Conservation (phyloP, 2,888 invertebrate species). For the Rosalia funebris region DNA sequence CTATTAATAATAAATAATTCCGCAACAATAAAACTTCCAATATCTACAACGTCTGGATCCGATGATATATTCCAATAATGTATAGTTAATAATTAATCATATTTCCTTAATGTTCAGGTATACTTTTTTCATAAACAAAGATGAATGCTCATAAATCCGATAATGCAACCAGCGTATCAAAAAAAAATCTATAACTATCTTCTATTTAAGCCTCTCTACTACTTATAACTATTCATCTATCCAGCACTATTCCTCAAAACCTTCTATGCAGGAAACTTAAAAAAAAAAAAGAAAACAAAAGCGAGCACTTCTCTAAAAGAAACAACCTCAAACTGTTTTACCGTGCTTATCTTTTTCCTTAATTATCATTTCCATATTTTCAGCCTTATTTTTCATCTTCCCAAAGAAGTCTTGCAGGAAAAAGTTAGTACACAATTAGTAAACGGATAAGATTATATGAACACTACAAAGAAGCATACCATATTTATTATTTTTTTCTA, state of each 20-base stretch:
- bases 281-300: conserved; percentile 29
- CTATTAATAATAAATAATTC: too few relatives aligned
- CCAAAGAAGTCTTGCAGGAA: conserved; percentile 85
- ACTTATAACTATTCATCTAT: neutral
- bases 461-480: neutral
- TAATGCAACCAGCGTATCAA: too few relatives aligned
- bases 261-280: too few relatives aligned
- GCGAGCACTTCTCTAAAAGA: conserved; percentile 17
- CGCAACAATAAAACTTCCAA: too few relatives aligned
- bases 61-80: too few relatives aligned
- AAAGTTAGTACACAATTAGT: conserved; percentile 31
- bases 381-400: conserved; percentile 95
- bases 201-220: neutral
- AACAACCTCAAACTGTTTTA: conserved; percentile 54
- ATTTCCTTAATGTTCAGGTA: too few relatives aligned
- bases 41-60: too few relatives aligned
- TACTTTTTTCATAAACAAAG: too few relatives aligned
- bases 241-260: too few relatives aligned
- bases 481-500: too few relatives aligned
- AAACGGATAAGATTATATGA: conserved; percentile 17
- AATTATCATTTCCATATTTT: conserved; percentile 89
- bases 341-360: conserved; percentile 95
- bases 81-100: too few relatives aligned
- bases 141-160: too few relatives aligned
- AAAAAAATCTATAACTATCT: neutral